Evolutionary conservation across 1,140 invertebrate species (phyloP).

Genomic region (Oreohelix idahoensis): DNA sequence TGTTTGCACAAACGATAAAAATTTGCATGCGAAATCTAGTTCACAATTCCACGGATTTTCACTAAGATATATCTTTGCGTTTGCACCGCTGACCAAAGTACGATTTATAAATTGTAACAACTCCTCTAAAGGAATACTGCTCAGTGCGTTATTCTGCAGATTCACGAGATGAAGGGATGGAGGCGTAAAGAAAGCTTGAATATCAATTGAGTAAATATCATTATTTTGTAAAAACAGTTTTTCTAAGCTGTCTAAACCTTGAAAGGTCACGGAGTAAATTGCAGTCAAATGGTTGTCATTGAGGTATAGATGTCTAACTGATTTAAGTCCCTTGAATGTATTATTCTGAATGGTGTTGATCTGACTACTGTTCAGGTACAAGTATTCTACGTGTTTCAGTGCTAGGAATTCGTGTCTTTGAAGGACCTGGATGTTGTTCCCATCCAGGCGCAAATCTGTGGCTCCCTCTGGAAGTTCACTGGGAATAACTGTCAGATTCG

Average conservation of each 20-base stretch:
- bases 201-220: slow-evolving; percentile 47
- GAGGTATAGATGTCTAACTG: slow-evolving; percentile 48
- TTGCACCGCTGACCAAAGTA: neutral
- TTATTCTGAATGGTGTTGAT: slow-evolving; percentile 50
- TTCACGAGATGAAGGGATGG: slow-evolving; percentile 38
- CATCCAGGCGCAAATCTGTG: slow-evolving; percentile 51
- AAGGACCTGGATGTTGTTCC: slow-evolving; percentile 51
- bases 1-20: slow-evolving; percentile 39
- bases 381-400: slow-evolving; percentile 39
- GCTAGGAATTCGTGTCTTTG: slow-evolving; percentile 43
- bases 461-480: slow-evolving; percentile 47
- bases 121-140: slow-evolving; percentile 32
- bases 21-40: slow-evolving; percentile 41
- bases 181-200: slow-evolving; percentile 40
- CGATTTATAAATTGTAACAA: slow-evolving; percentile 15
- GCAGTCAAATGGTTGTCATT: slow-evolving; percentile 50
- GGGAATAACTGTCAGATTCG: slow-evolving; percentile 45
- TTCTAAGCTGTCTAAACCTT: slow-evolving; percentile 45
- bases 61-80: slow-evolving; percentile 35
- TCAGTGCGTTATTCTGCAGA: slow-evolving; percentile 49
- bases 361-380: slow-evolving; percentile 56
- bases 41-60: slow-evolving; percentile 58
- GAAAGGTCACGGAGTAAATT: slow-evolving; percentile 45
- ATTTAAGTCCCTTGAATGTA: slow-evolving; percentile 50
- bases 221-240: slow-evolving; percentile 55